These are phyloP conservation scores for Melieria crassipennis DNA, from an alignment of 2,888 invertebrate species.

Conservation along the genomic window DNA sequence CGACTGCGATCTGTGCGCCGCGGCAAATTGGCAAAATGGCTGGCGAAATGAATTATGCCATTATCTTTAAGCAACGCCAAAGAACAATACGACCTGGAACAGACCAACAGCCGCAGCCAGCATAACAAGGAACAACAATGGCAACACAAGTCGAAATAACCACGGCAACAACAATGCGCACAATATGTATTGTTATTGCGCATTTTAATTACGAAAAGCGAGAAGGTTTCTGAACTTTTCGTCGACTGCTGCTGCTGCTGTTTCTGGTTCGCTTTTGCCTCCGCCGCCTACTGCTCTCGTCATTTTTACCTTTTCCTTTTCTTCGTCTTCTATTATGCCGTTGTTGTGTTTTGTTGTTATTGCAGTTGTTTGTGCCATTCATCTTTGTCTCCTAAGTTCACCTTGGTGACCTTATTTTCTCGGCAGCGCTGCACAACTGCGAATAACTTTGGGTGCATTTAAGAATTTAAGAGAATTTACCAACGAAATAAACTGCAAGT, in stretches of 20 bases:
- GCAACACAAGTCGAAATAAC: neutral
- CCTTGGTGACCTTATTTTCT: constrained; percentile 24
- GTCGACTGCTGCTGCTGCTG: neutral
- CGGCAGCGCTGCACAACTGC: neutral
- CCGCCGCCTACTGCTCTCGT: neutral
- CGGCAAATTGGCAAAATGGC: neutral
- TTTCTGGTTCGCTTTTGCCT: neutral
- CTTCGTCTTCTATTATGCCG: neutral
- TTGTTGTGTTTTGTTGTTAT: constrained; percentile 15
- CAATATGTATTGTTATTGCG: constrained; percentile 16
- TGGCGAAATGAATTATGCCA: constrained; percentile 24
- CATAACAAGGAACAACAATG: constrained; percentile 4
- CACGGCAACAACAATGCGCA: constrained; percentile 2
- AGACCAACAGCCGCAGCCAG: neutral
- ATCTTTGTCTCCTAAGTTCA: constrained; percentile 14
- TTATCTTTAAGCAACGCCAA: constrained; percentile 19
- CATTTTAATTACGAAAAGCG: constrained; percentile 24
- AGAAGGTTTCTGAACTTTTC: neutral
- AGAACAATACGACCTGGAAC: neutral
- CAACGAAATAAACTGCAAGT: too few relatives aligned
- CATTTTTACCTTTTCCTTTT: neutral
- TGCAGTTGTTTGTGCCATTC: constrained; percentile 6
- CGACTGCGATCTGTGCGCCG: neutral
- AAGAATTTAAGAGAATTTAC: too few relatives aligned
- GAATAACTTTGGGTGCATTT: neutral